Evolutionary conservation across 2,113 vertebrate species (phyloP).

Genomic region (Leptodactylus fuscus): DNA sequence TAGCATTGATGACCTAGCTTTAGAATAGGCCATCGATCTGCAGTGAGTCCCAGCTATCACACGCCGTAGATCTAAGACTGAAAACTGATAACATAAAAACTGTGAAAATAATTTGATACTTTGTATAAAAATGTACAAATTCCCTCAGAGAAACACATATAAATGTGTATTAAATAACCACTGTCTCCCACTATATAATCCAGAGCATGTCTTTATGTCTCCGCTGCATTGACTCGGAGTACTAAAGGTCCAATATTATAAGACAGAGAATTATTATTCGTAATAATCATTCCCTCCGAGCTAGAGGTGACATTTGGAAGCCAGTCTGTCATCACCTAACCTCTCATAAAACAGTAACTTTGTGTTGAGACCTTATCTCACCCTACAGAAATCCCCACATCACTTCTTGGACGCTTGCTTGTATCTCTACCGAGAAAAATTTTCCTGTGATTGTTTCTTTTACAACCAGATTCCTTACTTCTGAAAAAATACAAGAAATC

Average conservation of each 20-base stretch:
- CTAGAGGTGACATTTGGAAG: background rate
- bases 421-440: background rate
- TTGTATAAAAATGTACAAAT: background rate
- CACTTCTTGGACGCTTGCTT: background rate
- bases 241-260: background rate
- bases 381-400: slow-evolving; percentile 11
- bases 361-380: slow-evolving; percentile 15
- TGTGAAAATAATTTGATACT: background rate
- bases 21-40: too few relatives aligned
- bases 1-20: too few relatives aligned
- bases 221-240: background rate
- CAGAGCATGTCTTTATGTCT: too few relatives aligned
- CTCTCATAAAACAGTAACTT: background rate
- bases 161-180: too few relatives aligned
- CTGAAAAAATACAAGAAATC: slow-evolving; percentile 30
- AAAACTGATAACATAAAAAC: too few relatives aligned
- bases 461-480: slow-evolving; percentile 2
- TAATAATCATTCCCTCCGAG: background rate
- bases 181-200: too few relatives aligned
- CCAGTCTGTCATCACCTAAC: background rate
- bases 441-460: slow-evolving; percentile 41
- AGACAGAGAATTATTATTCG: too few relatives aligned
- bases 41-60: too few relatives aligned
- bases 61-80: too few relatives aligned
- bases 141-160: background rate